Conservation (phyloP, 2,797 vertebrate species). For the Typhlichthys subterraneus region DNA sequence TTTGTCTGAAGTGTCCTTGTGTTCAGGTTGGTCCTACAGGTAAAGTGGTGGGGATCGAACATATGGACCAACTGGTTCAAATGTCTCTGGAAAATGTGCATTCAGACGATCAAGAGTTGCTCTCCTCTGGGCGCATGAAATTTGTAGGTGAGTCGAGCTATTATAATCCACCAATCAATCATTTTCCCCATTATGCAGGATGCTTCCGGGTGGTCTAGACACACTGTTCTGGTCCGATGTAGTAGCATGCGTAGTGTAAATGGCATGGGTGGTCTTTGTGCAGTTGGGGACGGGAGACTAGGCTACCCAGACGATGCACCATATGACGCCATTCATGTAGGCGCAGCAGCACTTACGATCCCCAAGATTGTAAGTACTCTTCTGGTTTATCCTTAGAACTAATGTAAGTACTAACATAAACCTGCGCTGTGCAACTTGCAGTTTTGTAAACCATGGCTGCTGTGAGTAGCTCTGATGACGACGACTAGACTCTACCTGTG, state of each 20-base stretch:
- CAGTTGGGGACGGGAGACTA: slow-evolving; percentile 87
- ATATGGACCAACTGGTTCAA: slow-evolving; percentile 87
- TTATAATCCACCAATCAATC: neutral
- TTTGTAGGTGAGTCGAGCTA: slow-evolving; percentile 79
- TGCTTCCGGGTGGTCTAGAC: neutral
- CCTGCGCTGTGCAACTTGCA: too few relatives aligned
- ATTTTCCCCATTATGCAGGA: neutral
- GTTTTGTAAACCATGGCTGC: too few relatives aligned
- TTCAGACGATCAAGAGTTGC: slow-evolving; percentile 81
- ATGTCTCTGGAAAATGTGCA: slow-evolving; percentile 83
- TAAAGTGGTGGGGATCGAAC: slow-evolving; percentile 87
- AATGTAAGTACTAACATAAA: too few relatives aligned
- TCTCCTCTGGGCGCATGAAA: slow-evolving; percentile 82
- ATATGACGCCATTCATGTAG: slow-evolving; percentile 91
- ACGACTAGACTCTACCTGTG: too few relatives aligned
- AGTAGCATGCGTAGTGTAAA: neutral
- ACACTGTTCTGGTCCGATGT: neutral
- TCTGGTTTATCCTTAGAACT: neutral
- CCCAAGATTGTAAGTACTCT: slow-evolving; percentile 81
- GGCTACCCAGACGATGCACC: slow-evolving; percentile 86
- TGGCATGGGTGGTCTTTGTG: slow-evolving; percentile 12
- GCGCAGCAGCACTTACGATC: slow-evolving; percentile 84
- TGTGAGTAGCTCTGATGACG: too few relatives aligned
- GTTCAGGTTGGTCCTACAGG: slow-evolving; percentile 82
- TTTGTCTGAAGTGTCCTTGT: slow-evolving; percentile 7